Evolutionary conservation across 53 echinoderm and acorn worm species (phyloP), one percentile per base, ranked within the genome.

Genomic region (Glandiceps talaboti): DNA sequence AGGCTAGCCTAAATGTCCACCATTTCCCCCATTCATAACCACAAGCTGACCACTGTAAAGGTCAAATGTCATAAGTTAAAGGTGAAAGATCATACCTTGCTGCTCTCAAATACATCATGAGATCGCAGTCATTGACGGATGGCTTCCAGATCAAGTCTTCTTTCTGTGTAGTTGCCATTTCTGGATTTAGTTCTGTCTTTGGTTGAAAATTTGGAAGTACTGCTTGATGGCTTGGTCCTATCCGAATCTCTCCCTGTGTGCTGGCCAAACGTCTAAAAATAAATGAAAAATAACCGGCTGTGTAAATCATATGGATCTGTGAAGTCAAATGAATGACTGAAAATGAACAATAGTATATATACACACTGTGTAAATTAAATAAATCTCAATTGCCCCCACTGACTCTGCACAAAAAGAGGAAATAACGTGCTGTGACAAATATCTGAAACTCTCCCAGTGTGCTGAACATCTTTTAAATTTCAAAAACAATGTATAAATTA

Each of bases 61-160:
- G 14, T 28, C 80, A 12, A 20, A 10, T 32, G 33, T 1, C 30
- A 73, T 31, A n/a, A n/a, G n/a, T n/a, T 27, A 12, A 12, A 29
- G 26, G 1, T 77, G 26, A 30, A 27, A n/a, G n/a, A n/a, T 12
- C 81, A 33, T 80, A 92, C 94, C 94, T 92, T 10, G 99, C 99
- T 14, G 99, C 99, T 32, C 93, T 90, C 1, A 97, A 87, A 75
- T 87, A 97, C 99, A 97, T 97, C 81, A 94, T 93, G 26, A 97
- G 83, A 32, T 97, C 93, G 14, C 90, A 84, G 80, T 97, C 99
- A 45, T 90, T 90, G 30, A 91, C 91, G 28, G 82, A 76, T 1
- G 99, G 93, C 74, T 85, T 90, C 99, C 99, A 97, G 26, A 86
- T 91, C 79, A 97, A 81, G 75, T 97, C 93, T 80, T 97, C 99